Conservation (phyloP, 2,113 vertebrate species). For the Dromiciops gliroides region DNA sequence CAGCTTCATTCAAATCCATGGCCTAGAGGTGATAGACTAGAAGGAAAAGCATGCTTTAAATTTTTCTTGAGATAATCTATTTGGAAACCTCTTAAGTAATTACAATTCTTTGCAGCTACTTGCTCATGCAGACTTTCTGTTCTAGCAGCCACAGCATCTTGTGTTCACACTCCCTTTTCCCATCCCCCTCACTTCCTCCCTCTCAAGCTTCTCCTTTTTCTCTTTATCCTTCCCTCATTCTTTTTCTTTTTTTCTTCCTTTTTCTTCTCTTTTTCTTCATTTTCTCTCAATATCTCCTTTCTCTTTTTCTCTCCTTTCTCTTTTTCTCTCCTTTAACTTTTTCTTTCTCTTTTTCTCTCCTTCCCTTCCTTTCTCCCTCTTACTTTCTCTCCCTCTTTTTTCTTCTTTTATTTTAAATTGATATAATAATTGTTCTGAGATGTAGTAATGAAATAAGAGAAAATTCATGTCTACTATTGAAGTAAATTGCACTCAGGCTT, state of each 20-base stretch:
- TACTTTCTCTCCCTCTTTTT: neutral
- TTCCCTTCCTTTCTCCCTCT: neutral
- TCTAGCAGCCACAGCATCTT: neutral
- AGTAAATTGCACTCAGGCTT: neutral
- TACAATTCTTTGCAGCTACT: slow-evolving; percentile 68
- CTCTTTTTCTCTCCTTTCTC: neutral
- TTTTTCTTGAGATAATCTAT: slow-evolving; percentile 65
- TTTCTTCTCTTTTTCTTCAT: neutral
- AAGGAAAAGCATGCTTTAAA: slow-evolving; percentile 35
- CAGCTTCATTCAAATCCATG: slow-evolving; percentile 42
- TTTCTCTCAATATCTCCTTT: neutral
- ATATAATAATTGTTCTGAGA: neutral
- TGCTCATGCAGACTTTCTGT: slow-evolving; percentile 69
- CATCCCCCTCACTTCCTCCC: neutral
- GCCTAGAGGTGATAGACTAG: slow-evolving; percentile 29
- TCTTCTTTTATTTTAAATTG: slow-evolving; percentile 18
- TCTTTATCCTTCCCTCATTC: neutral
- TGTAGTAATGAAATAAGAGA: slow-evolving; percentile 20
- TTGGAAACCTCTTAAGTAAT: slow-evolving; percentile 75
- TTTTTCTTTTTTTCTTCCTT: neutral
- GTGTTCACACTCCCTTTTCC: neutral
- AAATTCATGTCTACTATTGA: neutral
- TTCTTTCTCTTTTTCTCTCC: neutral
- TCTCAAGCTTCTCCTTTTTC: neutral
- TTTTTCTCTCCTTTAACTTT: neutral